Percentiles rank a stretch among this genome's conserved stretches.
These are phyloP conservation scores for Campoletis raptor DNA, from an alignment of 2,888 invertebrate species.

Conservation along the genomic window DNA sequence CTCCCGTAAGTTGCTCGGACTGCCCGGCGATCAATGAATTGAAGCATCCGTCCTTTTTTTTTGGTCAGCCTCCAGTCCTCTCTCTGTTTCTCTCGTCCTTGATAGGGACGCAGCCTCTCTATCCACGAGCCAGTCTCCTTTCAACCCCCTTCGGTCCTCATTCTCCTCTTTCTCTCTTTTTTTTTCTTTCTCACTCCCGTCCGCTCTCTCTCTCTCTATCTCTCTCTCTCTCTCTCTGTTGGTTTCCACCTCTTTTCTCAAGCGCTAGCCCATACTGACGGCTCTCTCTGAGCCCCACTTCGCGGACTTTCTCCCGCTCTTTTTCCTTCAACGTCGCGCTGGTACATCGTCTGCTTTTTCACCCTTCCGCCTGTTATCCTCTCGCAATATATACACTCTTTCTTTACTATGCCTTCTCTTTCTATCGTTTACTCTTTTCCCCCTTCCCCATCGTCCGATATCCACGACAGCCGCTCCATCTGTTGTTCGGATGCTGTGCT, in stretches of 20 bases:
- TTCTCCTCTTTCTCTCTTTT: conserved; percentile 61
- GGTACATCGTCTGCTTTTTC: conserved; percentile 79
- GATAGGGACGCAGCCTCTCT: conserved; percentile 72
- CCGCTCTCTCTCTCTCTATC: conserved; percentile 59
- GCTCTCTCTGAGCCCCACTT: conserved; percentile 71
- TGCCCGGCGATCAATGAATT: conserved; percentile 84
- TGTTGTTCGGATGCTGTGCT: conserved; percentile 51
- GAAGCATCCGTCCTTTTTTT: conserved; percentile 83
- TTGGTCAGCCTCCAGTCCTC: conserved; percentile 81
- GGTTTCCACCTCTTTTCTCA: conserved; percentile 66
- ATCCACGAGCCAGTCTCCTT: conserved; percentile 73
- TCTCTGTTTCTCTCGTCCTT: conserved; percentile 67
- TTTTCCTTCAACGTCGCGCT: conserved; percentile 78
- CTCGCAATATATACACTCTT: conserved; percentile 54
- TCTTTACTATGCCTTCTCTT: conserved; percentile 62
- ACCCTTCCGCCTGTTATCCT: conserved; percentile 63
- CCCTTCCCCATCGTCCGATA: conserved; percentile 44
- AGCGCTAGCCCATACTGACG: conserved; percentile 68
- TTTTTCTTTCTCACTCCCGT: conserved; percentile 60
- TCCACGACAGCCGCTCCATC: conserved; percentile 61
- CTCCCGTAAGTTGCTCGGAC: conserved; percentile 82
- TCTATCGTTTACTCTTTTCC: conserved; percentile 41
- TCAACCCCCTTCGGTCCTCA: conserved; percentile 70
- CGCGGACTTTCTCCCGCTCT: conserved; percentile 72
- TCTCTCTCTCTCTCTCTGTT: conserved; percentile 47